Evolutionary conservation across 2,113 vertebrate genomes (phyloP), one percentile per base, ranked within the genome.

Genomic region (Bufo gargarizans): DNA sequence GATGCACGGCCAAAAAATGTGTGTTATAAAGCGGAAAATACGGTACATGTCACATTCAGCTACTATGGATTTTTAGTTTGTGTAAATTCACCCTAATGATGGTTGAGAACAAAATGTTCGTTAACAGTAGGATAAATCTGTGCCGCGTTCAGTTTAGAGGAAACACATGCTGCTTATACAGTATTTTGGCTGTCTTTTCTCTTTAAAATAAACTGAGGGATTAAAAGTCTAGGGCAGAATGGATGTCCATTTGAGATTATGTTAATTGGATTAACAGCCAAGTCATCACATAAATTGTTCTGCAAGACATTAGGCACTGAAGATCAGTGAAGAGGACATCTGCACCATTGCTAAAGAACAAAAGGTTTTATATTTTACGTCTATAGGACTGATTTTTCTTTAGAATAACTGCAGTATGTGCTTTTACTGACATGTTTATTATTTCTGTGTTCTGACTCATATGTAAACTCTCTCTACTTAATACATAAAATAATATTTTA

Each of bases 181-280:
- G 45, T 19, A 77, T n/a, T 53, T 50, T 77, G 76, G 11, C n/a
- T 11, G 45, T 69, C 5, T 22, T 63, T 69, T 83, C 58, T 83
- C 80, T 82, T 82, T 22, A 82, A 82, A 45, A 65, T 67, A 61
- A 59, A 47, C 47, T 17, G 8, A 82, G 47, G 69, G 79, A 83
- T 88, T 88, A 88, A 20, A 74, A 47, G 43, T 33, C 20, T 58
- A 17, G 47, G 22, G 59, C 45, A 49, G 22, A 6, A 0, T 49
- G 79, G 33, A 92, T 91, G 90, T 85, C 87, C 84, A 89, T 58
- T 56, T 90, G 87, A 85, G 89, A 86, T 86, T 90, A 88, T 2
- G 2, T 90, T 95, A 95, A 96, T 93, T 93, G 92, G 94, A 95
- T 96, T 95, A 95, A 93, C 86, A 89, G 89, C 90, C 91, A 93